A percentile compares a stretch with the other conserved stretches of the same genome.
Evolutionary conservation across 2,888 invertebrate species (phyloP).

Genomic region (Lucinisca nassula): DNA sequence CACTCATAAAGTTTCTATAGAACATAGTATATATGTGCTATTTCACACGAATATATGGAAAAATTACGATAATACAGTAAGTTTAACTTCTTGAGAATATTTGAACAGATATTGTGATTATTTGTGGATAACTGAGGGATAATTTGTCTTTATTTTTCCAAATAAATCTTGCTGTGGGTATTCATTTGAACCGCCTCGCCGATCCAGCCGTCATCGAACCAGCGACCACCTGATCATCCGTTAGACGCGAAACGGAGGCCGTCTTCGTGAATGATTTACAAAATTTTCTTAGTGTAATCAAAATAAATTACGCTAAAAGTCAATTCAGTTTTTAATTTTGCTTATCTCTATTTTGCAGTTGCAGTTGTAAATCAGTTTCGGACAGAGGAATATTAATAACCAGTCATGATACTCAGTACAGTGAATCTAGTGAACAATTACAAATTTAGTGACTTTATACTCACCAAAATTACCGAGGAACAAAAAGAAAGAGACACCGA

Average conservation of each 20-base stretch:
- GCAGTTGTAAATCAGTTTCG: background rate
- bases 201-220: background rate
- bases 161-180: too few species aligned
- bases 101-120: too few species aligned
- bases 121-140: too few species aligned
- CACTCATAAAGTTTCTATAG: background rate
- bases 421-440: constrained; percentile 68
- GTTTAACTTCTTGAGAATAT: too few species aligned
- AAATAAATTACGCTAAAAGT: too few species aligned
- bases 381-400: background rate
- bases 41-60: background rate
- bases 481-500: constrained; percentile 53
- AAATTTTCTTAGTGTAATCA: background rate
- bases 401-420: constrained; percentile 62
- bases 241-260: background rate
- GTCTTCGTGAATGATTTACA: background rate
- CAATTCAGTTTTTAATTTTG: too few species aligned
- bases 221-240: background rate
- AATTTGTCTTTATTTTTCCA: too few species aligned
- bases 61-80: background rate
- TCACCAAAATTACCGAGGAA: constrained; percentile 65
- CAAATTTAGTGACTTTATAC: constrained; percentile 67
- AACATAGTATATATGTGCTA: background rate
- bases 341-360: background rate
- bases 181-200: background rate